Conservation (phyloP, 2,113 vertebrate genomes). For the mouse (Mus musculus) region DNA sequence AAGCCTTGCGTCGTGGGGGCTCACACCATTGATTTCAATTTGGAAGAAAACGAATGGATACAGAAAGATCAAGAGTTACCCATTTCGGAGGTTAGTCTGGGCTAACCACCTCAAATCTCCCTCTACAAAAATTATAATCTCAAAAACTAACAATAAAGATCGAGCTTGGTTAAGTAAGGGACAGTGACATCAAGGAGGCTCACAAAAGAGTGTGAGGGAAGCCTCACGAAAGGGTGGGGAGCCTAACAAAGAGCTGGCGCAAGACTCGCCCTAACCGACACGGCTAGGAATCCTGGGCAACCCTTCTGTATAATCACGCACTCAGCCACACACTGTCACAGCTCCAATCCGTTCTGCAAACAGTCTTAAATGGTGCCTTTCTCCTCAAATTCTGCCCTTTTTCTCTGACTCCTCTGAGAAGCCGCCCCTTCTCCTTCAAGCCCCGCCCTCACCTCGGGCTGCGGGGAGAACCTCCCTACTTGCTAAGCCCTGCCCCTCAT, state of each 20-base stretch:
- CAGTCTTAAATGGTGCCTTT: too few relatives aligned
- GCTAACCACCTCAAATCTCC: not conserved
- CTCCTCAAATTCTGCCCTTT: not conserved
- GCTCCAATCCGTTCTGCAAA: not conserved
- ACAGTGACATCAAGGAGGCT: not conserved
- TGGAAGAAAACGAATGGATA: not conserved
- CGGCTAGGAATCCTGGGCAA: not conserved
- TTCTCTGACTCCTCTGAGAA: not conserved
- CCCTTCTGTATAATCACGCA: fast-evolving
- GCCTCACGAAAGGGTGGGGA: fast-evolving
- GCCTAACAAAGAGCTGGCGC: fast-evolving
- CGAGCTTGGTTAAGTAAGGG: not conserved
- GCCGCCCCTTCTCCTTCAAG: not conserved
- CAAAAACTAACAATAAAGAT: not conserved
- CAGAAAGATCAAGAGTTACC: not conserved
- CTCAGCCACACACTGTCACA: fast-evolving
- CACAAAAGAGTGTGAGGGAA: fast-evolving
- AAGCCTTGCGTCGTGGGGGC: too few relatives aligned
- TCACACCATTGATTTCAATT: not conserved
- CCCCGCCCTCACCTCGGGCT: not conserved
- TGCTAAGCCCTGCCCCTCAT: not conserved
- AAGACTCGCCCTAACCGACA: fast-evolving
- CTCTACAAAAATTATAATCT: not conserved
- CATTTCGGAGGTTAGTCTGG: not conserved
- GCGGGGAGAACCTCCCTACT: not conserved